Evolutionary conservation across 2,113 vertebrate genomes (phyloP).

Genomic region (rabbit (Oryctolagus cuniculus)): DNA sequence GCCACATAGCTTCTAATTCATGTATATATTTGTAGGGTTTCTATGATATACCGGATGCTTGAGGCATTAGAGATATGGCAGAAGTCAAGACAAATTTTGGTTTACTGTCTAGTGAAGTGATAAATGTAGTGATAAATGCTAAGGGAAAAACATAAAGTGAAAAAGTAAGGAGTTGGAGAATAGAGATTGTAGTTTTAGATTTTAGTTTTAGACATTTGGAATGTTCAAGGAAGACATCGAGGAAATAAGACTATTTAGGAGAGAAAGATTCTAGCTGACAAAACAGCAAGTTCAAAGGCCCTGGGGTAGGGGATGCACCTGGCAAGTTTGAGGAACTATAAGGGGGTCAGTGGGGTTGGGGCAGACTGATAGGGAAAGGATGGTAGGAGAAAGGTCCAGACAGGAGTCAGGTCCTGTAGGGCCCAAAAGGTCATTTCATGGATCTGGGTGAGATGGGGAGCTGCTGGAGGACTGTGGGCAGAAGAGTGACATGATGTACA

Average conservation of each 20-base stretch:
- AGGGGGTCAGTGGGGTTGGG: neutral
- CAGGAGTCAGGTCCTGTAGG: neutral
- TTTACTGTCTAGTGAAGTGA: slow-evolving; percentile 28
- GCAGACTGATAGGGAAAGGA: neutral
- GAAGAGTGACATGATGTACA: neutral
- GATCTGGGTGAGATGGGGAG: neutral
- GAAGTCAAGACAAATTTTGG: neutral
- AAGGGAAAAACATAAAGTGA: neutral
- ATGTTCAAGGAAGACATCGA: neutral
- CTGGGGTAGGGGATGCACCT: neutral
- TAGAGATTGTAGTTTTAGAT: neutral
- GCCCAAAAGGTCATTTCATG: neutral
- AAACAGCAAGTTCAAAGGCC: neutral
- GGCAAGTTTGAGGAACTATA: neutral
- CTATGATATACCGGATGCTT: neutral
- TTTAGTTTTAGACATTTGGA: neutral
- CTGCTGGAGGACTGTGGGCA: neutral
- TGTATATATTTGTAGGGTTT: neutral
- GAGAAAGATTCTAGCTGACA: neutral
- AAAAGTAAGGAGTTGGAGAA: neutral
- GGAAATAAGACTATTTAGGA: neutral
- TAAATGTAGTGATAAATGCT: neutral
- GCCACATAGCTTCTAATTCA: neutral
- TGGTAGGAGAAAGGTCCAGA: neutral
- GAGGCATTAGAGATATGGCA: neutral